Conservation (phyloP, 2,113 vertebrate species). For the Thamnaconus septentrionalis region DNA sequence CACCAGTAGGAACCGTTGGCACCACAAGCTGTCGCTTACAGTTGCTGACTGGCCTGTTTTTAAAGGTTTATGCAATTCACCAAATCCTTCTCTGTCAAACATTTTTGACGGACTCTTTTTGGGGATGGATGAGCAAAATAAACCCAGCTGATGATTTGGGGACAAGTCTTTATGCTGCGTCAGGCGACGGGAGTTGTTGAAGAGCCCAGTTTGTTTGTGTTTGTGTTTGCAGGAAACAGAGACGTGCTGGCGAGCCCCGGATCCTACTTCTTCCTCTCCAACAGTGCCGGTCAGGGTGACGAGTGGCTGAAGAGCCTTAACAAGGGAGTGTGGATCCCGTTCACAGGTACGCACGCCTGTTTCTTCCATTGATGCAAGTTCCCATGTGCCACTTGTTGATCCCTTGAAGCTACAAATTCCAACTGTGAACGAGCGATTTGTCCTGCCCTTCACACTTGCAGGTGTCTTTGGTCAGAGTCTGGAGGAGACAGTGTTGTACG, state of each 20-base stretch:
- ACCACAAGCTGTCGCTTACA: no score
- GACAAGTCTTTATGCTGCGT: no score
- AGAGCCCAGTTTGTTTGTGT: neutral
- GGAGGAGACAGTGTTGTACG: slow-evolving; percentile 79
- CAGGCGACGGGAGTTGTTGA: no score
- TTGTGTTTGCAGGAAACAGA: slow-evolving; percentile 62
- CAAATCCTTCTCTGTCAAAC: neutral
- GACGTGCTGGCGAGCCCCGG: slow-evolving; percentile 77
- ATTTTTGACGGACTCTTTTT: neutral
- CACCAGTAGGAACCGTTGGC: no score
- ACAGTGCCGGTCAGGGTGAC: slow-evolving; percentile 77
- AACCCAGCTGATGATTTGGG: no score
- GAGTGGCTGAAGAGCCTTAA: slow-evolving; percentile 80
- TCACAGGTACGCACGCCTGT: slow-evolving; percentile 66
- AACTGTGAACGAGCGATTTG: no score
- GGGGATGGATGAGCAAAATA: no score
- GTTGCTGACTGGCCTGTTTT: no score
- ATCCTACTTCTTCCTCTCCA: slow-evolving; percentile 80
- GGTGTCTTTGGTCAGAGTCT: slow-evolving; percentile 79
- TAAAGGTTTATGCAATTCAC: no score
- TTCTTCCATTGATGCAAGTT: no score
- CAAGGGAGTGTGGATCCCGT: slow-evolving; percentile 80
- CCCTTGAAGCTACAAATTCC: no score
- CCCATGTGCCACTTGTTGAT: no score
- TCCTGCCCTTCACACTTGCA: slow-evolving; percentile 14